Base-by-base conservation (phyloP, 2,113 vertebrate species). In the Arvicanthis niloticus region DNA sequence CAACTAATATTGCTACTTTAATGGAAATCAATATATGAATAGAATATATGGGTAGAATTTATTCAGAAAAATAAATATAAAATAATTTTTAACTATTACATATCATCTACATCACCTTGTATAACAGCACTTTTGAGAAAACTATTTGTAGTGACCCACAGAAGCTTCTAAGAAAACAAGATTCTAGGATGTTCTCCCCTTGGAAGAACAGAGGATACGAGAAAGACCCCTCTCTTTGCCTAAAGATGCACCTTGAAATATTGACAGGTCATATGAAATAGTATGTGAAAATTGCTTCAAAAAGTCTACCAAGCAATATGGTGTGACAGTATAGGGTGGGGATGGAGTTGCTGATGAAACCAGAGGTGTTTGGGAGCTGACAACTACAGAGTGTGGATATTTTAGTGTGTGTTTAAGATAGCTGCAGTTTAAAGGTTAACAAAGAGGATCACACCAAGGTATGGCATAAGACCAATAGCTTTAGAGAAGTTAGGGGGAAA, bases 61-160 rank as follows among this genome's bases (percentile, higher is more conserved):
- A 93, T 58, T 92, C 48, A 84, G 48, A 24, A 42, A 96, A 92
- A 80, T 10, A 73, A 89, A 95, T 16, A 87, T 24, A 82, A 53
- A 92, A 48, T 78, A 62, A 16, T 48, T 91, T 77, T 77, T 45
- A 96, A 72, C 53, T 22, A 48, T 1, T 76, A 3, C 21, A 76
- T n/a, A 29, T 34, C 15, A 67, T 45, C 22, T 65, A 68, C 62
- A 53, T 89, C 45, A 60, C 7, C 22, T 11, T 31, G 1, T 81
- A 51, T 8, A 72, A 81, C n/a, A 48, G 26, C 15, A 77, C 56
- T 85, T 53, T 19, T 72, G 34, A 89, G 40, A 91, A 82, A 95
- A 26, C 29, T 72, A 34, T 40, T 90, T 78, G 68, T 31, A 65
- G 65, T 37, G 22, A 89, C 51, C 22, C 8, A 40, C 75, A 89